Base-by-base conservation (phyloP, 2,113 vertebrate genomes). In the Trematocara stigmaticum region DNA sequence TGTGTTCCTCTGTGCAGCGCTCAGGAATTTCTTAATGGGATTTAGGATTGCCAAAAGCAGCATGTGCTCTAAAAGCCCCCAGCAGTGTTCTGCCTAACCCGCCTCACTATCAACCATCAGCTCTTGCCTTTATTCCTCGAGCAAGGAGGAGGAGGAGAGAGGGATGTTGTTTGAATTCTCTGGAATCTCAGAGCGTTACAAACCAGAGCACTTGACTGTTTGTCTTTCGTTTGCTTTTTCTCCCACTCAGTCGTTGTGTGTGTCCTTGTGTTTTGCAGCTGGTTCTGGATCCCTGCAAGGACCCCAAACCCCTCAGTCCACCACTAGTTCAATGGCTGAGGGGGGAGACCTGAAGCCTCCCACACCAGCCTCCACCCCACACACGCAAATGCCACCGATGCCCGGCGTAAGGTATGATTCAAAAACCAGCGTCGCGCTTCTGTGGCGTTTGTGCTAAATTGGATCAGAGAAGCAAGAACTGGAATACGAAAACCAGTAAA, bases 231-330 rank as follows among this genome's bases (percentile, higher is more conserved):
- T 11, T 74, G 15, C 23, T 69, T 18, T 6, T 10, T 16, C 31
- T 10, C 35, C 87, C 76, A 83, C 10, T 51, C 34, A 76, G 26
- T 51, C 71, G 51, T 76, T 76, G 3, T 76, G 45, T 34, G 2
- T 74, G 5, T 78, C 18, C 4, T 88, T 87, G 56, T 87, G 49
- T 92, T 93, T 84, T 91, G 49, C 96, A 99, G 99, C 98, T 78
- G 99, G 99, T 86, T 99, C 99, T 84, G 98, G 99, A 91, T 99
- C 99, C 47, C 97, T 99, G 94, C 99, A 99, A 95, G 99, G 99
- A 66, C 99, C 99, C 84, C 99, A 99, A 94, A 99, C 99, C 13
- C 99, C 99, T 88, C 98, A 99, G 96, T 99, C 98, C 85, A 99
- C 98, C 91, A 99, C 97, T 96, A 99, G 99, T 94, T 99, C 99